Conservation (phyloP, 2,797 vertebrate species). For the Mycteria americana region DNA sequence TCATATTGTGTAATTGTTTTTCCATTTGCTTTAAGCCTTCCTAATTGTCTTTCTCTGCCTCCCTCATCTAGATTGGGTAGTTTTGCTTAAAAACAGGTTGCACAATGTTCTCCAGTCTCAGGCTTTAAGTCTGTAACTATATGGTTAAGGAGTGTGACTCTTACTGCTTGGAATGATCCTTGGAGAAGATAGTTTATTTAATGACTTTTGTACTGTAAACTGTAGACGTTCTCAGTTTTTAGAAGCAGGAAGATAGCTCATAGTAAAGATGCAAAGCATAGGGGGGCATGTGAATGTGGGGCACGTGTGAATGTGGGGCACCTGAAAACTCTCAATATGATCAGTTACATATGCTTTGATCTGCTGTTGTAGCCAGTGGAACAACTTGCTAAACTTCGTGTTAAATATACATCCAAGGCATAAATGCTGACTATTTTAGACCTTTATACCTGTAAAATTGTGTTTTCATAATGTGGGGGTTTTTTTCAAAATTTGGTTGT, state of each 20-base stretch:
- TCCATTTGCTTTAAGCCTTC: conserved; percentile 10
- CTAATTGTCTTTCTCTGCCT: conserved; percentile 2
- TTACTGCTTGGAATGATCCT: conserved; percentile 21
- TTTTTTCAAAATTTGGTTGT: background rate
- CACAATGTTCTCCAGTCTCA: background rate
- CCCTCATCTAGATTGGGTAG: background rate
- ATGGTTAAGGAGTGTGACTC: conserved; percentile 23
- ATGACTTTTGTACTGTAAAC: conserved; percentile 16
- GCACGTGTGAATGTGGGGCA: background rate
- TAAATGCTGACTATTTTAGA: background rate
- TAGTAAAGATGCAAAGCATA: background rate
- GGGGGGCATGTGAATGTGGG: too few species aligned
- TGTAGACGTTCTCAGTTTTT: background rate
- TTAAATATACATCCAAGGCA: background rate
- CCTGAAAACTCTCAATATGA: background rate
- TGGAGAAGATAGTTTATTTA: conserved; percentile 17
- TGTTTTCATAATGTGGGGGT: background rate
- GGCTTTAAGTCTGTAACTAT: background rate
- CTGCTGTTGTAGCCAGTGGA: background rate
- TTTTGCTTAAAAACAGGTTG: conserved; percentile 44
- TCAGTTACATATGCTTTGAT: background rate
- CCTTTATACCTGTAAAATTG: background rate
- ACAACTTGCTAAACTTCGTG: background rate
- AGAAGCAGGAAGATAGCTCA: background rate
- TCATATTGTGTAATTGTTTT: conserved; percentile 1